Evolutionary conservation across 2,888 invertebrate species (phyloP).

Genomic region (Schizotus pectinicornis): DNA sequence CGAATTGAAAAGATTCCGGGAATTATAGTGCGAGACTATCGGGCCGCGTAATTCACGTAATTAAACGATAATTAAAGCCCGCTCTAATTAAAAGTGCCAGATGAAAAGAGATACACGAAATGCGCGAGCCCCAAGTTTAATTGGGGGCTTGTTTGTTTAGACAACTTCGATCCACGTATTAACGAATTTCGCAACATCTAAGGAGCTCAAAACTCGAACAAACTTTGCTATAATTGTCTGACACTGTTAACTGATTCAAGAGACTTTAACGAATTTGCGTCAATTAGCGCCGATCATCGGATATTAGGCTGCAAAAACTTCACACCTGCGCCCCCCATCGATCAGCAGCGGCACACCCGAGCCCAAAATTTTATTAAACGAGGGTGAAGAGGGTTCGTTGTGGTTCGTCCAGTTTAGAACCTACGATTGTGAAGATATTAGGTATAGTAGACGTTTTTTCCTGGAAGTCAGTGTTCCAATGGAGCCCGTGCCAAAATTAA

Average conservation of each 20-base stretch:
- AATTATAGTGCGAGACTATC: slow-evolving; percentile 36
- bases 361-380: too few relatives aligned
- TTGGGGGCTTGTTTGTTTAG: slow-evolving; percentile 38
- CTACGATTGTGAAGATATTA: too few relatives aligned
- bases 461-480: too few relatives aligned
- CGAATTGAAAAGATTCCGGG: slow-evolving; percentile 30
- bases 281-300: slow-evolving; percentile 2
- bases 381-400: too few relatives aligned
- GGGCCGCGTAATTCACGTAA: slow-evolving; percentile 39
- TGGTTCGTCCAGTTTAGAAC: too few relatives aligned
- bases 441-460: too few relatives aligned
- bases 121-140: slow-evolving; percentile 39
- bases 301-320: not conserved
- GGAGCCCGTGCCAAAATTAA: too few relatives aligned
- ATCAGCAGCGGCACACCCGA: not conserved
- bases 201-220: not conserved
- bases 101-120: slow-evolving; percentile 42
- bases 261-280: slow-evolving; percentile 17
- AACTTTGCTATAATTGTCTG: slow-evolving; percentile 8
- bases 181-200: slow-evolving; percentile 20
- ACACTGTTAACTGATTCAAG: not conserved
- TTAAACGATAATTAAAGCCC: slow-evolving; percentile 45
- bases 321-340: not conserved
- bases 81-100: slow-evolving; percentile 44
- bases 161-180: slow-evolving; percentile 27